These are phyloP conservation scores for Strongylocentrotus purpuratus DNA, from an alignment of 35 echinoderm and acorn worm genomes.

Conservation along the genomic window DNA sequence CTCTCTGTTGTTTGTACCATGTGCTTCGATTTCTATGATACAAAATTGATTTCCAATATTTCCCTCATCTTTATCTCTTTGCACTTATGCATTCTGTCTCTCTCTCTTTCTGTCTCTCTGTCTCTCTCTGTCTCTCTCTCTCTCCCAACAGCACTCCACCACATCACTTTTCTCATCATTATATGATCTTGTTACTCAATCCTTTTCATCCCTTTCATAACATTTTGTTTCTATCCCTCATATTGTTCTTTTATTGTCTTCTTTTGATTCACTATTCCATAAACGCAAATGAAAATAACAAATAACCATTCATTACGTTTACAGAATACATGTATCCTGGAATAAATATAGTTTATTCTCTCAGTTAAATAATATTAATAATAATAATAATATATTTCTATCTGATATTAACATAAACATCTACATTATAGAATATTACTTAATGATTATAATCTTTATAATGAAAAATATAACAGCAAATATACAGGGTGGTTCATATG, in stretches of 20 bases:
- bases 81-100: not conserved
- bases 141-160: not conserved
- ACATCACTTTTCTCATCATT: not conserved
- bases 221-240: not conserved
- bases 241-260: not conserved
- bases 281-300: not conserved
- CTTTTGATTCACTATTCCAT: not conserved
- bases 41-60: not conserved
- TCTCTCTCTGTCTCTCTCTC: not conserved
- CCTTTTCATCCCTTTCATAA: not conserved
- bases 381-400: slow-evolving; percentile 31
- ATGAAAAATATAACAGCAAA: slow-evolving; percentile 19
- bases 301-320: not conserved
- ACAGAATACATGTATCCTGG: slow-evolving; percentile 45
- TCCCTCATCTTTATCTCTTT: not conserved
- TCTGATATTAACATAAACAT: slow-evolving; percentile 26
- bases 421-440: slow-evolving; percentile 4
- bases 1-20: no score
- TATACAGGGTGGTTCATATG: not conserved
- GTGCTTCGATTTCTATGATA: no score
- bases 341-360: slow-evolving; percentile 49
- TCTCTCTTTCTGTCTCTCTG: not conserved
- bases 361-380: slow-evolving; percentile 15
- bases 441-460: not conserved
- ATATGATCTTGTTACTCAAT: not conserved